These are phyloP conservation scores for Noctua fimbriata DNA, from an alignment of 2,888 invertebrate species.

Conservation along the genomic window DNA sequence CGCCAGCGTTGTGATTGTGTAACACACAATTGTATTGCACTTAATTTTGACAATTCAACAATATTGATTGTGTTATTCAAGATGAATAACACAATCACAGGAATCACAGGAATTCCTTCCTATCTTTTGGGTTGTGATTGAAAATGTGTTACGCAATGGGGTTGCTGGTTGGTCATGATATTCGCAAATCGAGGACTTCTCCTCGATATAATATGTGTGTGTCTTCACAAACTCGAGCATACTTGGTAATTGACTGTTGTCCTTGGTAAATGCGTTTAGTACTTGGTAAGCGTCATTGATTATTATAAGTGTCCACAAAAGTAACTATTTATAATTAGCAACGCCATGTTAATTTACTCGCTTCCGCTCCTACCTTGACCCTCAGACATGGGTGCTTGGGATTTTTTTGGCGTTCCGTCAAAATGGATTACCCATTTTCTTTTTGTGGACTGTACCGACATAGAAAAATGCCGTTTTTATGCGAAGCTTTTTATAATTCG, in stretches of 20 bases:
- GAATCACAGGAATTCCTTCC: too few species aligned
- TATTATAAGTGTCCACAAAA: background rate
- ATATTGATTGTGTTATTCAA: background rate
- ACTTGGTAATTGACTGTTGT: background rate
- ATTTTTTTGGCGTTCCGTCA: slow-evolving; percentile 76
- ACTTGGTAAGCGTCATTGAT: background rate
- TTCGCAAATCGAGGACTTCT: background rate
- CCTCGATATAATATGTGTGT: too few species aligned
- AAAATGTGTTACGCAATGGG: background rate
- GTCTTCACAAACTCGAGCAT: background rate
- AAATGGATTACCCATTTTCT: slow-evolving; percentile 79
- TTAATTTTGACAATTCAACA: background rate
- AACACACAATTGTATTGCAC: background rate
- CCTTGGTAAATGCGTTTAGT: too few species aligned
- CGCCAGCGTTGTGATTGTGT: background rate
- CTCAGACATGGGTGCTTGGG: slow-evolving; percentile 48
- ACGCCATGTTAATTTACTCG: slow-evolving; percentile 39
- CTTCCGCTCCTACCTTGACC: slow-evolving; percentile 63
- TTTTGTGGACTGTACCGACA: slow-evolving; percentile 70
- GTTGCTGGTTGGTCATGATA: background rate
- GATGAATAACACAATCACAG: too few species aligned
- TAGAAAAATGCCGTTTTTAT: slow-evolving; percentile 71
- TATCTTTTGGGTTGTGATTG: background rate
- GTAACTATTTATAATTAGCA: background rate
- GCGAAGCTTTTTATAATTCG: slow-evolving; percentile 67